These are phyloP conservation scores for Taphrorychus bicolor DNA, from an alignment of 2,888 invertebrate genomes.

Conservation along the genomic window DNA sequence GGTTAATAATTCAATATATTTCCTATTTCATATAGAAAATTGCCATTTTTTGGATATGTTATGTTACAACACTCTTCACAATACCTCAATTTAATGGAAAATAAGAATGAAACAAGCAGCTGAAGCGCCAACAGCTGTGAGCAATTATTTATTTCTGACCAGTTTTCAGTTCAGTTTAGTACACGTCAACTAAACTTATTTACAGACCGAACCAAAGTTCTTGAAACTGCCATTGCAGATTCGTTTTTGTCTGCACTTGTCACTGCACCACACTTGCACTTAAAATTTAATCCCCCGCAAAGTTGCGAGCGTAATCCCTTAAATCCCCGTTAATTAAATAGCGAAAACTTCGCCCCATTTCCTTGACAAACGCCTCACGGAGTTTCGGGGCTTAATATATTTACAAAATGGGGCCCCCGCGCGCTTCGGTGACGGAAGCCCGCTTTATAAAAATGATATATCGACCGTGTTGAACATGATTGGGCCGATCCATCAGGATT, in stretches of 20 bases:
- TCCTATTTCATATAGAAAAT: too few species aligned
- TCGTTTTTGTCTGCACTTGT: conserved; percentile 3
- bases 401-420: conserved; percentile 2
- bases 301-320: conserved; percentile 1
- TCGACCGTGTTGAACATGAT: conserved; percentile 25
- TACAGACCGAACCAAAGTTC: too few species aligned
- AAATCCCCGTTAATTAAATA: conserved; percentile 1
- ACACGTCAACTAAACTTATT: too few species aligned
- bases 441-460: conserved; percentile 31
- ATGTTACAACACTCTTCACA: too few species aligned
- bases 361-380: not conserved
- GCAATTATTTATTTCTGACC: too few species aligned
- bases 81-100: too few species aligned
- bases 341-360: not conserved
- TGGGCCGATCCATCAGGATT: conserved; percentile 23
- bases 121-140: too few species aligned
- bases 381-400: not conserved
- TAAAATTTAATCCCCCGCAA: not conserved
- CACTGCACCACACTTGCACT: conserved; percentile 4
- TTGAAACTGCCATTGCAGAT: not conserved
- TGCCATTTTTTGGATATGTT: too few species aligned
- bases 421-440: conserved; percentile 9
- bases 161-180: too few species aligned
- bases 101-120: too few species aligned
- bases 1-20: too few species aligned